A percentile compares a stretch with the other conserved stretches of the same genome.
These are phyloP conservation scores for Coracopsis vasa DNA, from an alignment of 2,113 vertebrate genomes.

Conservation along the genomic window DNA sequence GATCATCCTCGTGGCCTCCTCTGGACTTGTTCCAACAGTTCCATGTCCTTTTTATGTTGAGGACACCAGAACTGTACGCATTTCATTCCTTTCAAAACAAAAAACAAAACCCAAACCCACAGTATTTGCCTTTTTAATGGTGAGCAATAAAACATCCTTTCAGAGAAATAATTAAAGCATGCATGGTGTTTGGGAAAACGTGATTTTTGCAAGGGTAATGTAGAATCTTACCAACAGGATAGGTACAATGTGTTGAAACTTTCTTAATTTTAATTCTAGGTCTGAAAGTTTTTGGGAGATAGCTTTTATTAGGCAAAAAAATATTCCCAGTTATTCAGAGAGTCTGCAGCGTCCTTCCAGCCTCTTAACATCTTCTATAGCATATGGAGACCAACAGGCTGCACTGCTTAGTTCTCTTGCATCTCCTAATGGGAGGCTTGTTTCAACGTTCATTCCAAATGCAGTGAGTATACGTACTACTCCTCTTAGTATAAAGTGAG, in stretches of 20 bases:
- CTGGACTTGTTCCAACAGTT: too few species aligned
- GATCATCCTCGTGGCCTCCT: too few species aligned
- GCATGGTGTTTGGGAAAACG: accelerated
- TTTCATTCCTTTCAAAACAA: not conserved
- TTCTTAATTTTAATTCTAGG: constrained; percentile 67
- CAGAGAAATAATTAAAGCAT: not conserved
- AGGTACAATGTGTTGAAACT: not conserved
- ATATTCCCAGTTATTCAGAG: constrained; percentile 66
- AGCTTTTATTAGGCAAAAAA: constrained; percentile 86
- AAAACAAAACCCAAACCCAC: not conserved
- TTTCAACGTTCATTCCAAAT: constrained; percentile 56
- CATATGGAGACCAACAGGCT: constrained; percentile 57
- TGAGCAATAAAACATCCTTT: not conserved
- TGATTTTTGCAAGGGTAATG: not conserved
- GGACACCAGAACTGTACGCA: too few species aligned
- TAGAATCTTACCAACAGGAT: not conserved
- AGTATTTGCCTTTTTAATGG: not conserved
- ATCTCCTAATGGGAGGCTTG: constrained; percentile 21
- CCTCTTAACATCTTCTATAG: constrained; percentile 25
- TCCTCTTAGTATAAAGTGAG: constrained; percentile 65
- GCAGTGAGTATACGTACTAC: constrained; percentile 65
- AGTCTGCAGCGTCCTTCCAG: constrained; percentile 69
- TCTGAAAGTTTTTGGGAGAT: constrained; percentile 88
- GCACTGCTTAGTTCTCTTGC: not conserved
- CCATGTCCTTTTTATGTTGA: too few species aligned